Evolutionary conservation across 2,888 invertebrate species (phyloP).

Genomic region (Meiosimyza decipiens): DNA sequence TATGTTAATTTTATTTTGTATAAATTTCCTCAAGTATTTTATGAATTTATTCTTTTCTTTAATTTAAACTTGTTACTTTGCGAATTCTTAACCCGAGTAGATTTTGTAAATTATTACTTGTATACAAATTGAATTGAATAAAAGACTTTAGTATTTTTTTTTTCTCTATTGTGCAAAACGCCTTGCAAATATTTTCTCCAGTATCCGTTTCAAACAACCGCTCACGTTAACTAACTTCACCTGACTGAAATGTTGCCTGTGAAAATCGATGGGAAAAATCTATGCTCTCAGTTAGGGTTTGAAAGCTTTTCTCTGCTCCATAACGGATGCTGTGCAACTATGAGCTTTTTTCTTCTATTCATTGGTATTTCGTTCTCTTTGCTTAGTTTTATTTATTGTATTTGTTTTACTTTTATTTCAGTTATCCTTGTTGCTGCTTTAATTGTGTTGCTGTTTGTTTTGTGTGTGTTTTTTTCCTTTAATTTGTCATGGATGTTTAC

Average conservation of each 20-base stretch:
- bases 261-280: conserved; percentile 46
- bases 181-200: conserved; percentile 12
- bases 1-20: conserved; percentile 36
- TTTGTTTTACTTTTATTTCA: not conserved
- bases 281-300: conserved; percentile 38
- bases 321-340: not conserved
- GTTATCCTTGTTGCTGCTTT: conserved; percentile 15
- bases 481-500: not conserved
- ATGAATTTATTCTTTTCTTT: not conserved
- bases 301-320: not conserved
- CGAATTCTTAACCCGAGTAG: not conserved
- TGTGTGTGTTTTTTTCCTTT: not conserved
- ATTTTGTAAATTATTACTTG: conserved; percentile 26
- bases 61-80: too few species aligned
- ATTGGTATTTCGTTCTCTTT: not conserved
- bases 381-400: not conserved
- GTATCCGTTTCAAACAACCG: conserved; percentile 58
- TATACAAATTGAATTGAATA: conserved; percentile 22
- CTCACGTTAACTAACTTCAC: conserved; percentile 66
- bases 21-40: conserved; percentile 24
- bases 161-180: conserved; percentile 31
- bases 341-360: not conserved
- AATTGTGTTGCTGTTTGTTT: conserved; percentile 17
- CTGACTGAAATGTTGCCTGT: conserved; percentile 56
- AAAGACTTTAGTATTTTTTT: conserved; percentile 28